phyloP scores from a whole-genome alignment of 2,888 invertebrate species.

The Eilema depressum region DNA sequence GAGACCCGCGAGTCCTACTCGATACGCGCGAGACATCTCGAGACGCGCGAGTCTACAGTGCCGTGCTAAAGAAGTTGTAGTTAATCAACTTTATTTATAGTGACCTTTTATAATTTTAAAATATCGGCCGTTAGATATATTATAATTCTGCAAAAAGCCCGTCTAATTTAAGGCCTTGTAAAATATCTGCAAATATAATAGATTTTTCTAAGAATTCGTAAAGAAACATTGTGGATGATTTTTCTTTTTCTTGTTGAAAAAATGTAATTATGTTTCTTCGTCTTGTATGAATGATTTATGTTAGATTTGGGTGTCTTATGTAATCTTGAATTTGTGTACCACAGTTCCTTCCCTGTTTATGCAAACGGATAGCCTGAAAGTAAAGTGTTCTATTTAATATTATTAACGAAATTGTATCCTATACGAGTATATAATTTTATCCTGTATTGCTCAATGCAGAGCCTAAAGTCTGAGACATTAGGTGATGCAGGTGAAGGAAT shows the following conservation, averaged over 20 bases:
- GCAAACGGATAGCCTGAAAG: neutral
- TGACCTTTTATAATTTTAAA: neutral
- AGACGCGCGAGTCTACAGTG: neutral
- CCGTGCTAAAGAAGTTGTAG: neutral
- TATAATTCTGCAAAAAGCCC: constrained; percentile 40
- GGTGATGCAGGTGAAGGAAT: no score
- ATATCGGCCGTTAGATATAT: neutral
- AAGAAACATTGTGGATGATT: constrained; percentile 37
- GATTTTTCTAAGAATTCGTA: constrained; percentile 59
- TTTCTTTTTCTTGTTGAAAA: constrained; percentile 19
- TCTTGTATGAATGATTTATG: neutral
- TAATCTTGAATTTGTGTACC: neutral
- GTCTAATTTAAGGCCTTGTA: constrained; percentile 41
- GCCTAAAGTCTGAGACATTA: no score
- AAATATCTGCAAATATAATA: constrained; percentile 44
- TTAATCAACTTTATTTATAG: neutral
- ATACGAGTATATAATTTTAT: no score
- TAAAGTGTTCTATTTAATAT: neutral
- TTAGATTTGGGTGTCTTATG: neutral
- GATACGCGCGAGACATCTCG: neutral
- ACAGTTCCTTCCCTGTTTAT: constrained; percentile 8
- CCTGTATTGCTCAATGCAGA: neutral
- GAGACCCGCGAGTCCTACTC: neutral
- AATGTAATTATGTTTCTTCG: constrained; percentile 18
- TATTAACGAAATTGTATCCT: neutral